Percentiles rank a stretch among this genome's conserved stretches.
Conservation (phyloP, 2,888 invertebrate genomes). For the Trissoscelio sp. region DNA sequence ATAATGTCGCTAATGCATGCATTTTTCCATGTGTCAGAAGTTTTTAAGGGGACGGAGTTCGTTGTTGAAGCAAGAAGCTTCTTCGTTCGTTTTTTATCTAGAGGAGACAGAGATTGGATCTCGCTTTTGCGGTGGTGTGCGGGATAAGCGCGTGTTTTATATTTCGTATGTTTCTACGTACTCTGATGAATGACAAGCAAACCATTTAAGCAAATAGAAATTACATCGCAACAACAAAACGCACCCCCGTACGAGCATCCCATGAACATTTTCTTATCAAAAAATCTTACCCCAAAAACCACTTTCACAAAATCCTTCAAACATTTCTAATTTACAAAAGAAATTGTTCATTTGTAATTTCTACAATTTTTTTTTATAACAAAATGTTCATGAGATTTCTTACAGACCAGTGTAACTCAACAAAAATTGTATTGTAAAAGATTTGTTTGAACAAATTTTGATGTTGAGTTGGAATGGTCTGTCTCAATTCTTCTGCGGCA, state of each 20-base stretch:
- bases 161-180: constrained; percentile 61
- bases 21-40: constrained; percentile 38
- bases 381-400: constrained; percentile 11
- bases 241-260: constrained; percentile 33
- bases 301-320: too few species aligned
- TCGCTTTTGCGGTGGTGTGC: constrained; percentile 34
- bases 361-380: constrained; percentile 4
- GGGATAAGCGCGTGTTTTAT: constrained; percentile 43
- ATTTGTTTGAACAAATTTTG: background rate
- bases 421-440: background rate
- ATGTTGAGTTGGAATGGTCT: constrained; percentile 4
- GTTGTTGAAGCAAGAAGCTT: constrained; percentile 21
- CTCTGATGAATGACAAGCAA: constrained; percentile 31
- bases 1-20: constrained; percentile 58
- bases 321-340: too few species aligned
- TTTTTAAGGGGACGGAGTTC: constrained; percentile 23
- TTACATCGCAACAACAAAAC: constrained; percentile 12
- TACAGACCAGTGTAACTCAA: constrained; percentile 4
- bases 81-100: constrained; percentile 19
- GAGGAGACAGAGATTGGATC: constrained; percentile 35
- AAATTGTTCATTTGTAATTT: too few species aligned
- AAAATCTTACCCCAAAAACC: too few species aligned
- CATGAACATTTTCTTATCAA: constrained; percentile 19
- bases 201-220: constrained; percentile 15
- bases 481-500: constrained; percentile 15